Base-by-base conservation (phyloP, 2,797 vertebrate genomes). In the Thripadectes ignobilis region DNA sequence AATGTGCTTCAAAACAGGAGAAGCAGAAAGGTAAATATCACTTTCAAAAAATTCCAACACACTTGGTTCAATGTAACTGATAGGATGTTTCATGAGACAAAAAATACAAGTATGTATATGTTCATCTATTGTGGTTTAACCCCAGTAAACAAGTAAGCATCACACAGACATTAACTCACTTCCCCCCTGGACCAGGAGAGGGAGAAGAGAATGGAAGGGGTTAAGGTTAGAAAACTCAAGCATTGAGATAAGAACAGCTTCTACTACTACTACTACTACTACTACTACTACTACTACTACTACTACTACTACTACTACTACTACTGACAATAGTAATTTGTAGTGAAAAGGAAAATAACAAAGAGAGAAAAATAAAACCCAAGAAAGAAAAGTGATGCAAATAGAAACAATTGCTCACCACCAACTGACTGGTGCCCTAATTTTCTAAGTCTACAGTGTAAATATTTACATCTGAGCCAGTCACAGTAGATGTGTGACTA, bases 121-220 rank as follows among this genome's bases (percentile, higher is more conserved):
- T 5, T 63, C 7, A 38, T n/a, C 11, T 78, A 14, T 29, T 30
- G 12, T 14, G 21, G 7, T 58, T 83, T 90, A 90, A 68, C 24
- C 3, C 7, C 24, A 9, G 16, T 2, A 4, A 46, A 24, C 24
- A 76, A 6, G 16, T 26, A 46, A 72, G 10, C 8, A n/a, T 9
- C 7, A 27, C 23, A 30, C 9, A 48, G 18, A 29, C 24, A 13
- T 13, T 51, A 10, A 9, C 13, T 65, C 34, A 52, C 22, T 34
- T 21, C 30, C 19, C 11, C 17, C 6, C 2, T 0, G 20, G 10
- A 5, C 27, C 27, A 66, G 10, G 15, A 38, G n/a, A 9, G 2
- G 7, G 2, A 26, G 46, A 82, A 79, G 27, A 65, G 14, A 49
- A 32, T 2, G 55, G 9, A 12, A 88, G 49, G 3, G 3, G 7